Conservation (phyloP, 2,888 invertebrate genomes). For the Eumerus sabulonum region DNA sequence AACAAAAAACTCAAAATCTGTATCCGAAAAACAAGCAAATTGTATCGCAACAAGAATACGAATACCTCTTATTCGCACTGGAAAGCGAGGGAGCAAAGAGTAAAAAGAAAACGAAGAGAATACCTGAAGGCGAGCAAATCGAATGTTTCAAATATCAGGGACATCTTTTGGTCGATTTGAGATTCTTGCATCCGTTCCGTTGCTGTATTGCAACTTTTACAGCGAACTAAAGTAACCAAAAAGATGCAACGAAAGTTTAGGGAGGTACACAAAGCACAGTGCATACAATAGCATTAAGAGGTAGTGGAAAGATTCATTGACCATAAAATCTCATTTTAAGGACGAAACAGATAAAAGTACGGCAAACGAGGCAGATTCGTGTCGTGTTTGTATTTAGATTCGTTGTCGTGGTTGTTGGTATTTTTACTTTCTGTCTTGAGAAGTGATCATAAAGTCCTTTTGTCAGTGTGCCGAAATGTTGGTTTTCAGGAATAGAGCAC, state of each 20-base stretch:
- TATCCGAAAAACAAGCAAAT: constrained; percentile 26
- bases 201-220: constrained; percentile 46
- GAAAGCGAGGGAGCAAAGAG: neutral
- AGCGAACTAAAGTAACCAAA: constrained; percentile 28
- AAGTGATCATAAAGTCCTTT: too few relatives aligned
- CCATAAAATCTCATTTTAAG: constrained; percentile 61
- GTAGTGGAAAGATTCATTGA: constrained; percentile 63
- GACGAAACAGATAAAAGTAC: constrained; percentile 38
- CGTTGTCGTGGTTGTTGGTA: too few relatives aligned
- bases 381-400: constrained; percentile 17
- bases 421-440: too few relatives aligned
- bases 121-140: constrained; percentile 70
- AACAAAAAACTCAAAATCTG: constrained; percentile 25
- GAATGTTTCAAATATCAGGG: constrained; percentile 69
- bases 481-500: too few relatives aligned
- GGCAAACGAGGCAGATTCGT: constrained; percentile 39
- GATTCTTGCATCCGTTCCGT: constrained; percentile 2
- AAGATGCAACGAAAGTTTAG: constrained; percentile 59
- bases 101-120: too few relatives aligned
- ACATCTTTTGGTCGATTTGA: constrained; percentile 31
- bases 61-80: constrained; percentile 13
- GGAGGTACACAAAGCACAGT: constrained; percentile 5
- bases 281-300: constrained; percentile 41
- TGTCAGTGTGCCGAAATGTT: too few relatives aligned
- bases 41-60: neutral